These are phyloP conservation scores for Pseudanteris insignis DNA, from an alignment of 2,888 invertebrate species.

Conservation along the genomic window DNA sequence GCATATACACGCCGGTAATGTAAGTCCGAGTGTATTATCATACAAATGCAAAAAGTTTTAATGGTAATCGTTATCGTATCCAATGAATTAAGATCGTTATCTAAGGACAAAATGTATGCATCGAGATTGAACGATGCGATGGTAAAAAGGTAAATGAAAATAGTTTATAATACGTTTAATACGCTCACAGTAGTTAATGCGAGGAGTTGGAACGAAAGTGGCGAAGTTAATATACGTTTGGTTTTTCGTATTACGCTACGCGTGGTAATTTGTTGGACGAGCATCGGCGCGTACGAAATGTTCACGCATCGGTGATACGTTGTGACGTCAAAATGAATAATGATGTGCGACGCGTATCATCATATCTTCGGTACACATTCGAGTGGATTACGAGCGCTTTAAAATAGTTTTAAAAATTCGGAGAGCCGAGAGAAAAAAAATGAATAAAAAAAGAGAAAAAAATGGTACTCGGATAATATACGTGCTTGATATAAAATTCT, in stretches of 20 bases:
- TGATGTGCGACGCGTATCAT: not conserved
- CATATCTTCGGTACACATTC: not conserved
- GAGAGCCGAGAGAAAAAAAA: not conserved
- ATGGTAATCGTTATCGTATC: slow-evolving; percentile 31
- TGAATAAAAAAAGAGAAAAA: not conserved
- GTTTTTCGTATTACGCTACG: too few relatives aligned
- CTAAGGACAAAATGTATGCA: slow-evolving; percentile 23
- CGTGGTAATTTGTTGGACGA: too few relatives aligned
- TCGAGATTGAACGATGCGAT: slow-evolving; percentile 12
- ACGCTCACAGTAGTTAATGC: slow-evolving; percentile 16
- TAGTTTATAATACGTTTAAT: slow-evolving; percentile 26
- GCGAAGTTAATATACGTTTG: too few relatives aligned
- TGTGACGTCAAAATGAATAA: too few relatives aligned
- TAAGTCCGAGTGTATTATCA: slow-evolving; percentile 33
- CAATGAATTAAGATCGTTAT: slow-evolving; percentile 34
- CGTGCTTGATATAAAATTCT: not conserved
- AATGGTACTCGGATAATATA: not conserved
- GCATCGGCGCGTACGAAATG: too few relatives aligned
- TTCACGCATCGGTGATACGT: not conserved
- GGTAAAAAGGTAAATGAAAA: slow-evolving; percentile 25
- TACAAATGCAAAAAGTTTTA: slow-evolving; percentile 41
- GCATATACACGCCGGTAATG: slow-evolving; percentile 11
- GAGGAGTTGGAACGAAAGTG: too few relatives aligned
- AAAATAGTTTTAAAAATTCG: too few relatives aligned
- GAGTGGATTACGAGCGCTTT: too few relatives aligned